phyloP scores from a whole-genome alignment of 2,888 invertebrate species.

The Hirtodrosophila alboralis region DNA sequence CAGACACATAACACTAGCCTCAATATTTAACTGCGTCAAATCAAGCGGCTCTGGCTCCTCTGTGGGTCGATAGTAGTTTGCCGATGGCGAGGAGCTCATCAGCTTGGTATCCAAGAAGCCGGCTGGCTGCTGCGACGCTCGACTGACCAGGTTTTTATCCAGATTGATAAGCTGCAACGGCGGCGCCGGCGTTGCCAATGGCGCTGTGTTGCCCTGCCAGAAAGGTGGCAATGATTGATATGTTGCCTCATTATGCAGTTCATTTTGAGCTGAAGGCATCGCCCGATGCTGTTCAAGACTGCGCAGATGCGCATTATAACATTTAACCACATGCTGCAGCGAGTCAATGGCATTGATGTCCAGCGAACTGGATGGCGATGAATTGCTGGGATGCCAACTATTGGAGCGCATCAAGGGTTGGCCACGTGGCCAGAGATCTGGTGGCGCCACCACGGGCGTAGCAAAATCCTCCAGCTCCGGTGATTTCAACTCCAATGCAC shows the following conservation, averaged over 20 bases:
- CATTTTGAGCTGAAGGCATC: not conserved
- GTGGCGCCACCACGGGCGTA: conserved; percentile 88
- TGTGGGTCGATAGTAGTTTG: conserved; percentile 91
- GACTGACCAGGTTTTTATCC: conserved; percentile 38
- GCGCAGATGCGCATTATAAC: conserved; percentile 81
- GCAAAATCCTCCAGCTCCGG: conserved; percentile 90
- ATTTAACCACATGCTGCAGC: conserved; percentile 81
- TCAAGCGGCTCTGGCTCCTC: conserved; percentile 94
- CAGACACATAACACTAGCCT: conserved; percentile 94
- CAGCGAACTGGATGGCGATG: conserved; percentile 75
- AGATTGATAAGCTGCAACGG: conserved; percentile 59
- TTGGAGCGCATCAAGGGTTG: conserved; percentile 79
- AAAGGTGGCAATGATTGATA: conserved; percentile 80
- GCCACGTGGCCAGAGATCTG: conserved; percentile 87
- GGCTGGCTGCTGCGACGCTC: conserved; percentile 49
- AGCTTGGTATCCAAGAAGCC: conserved; percentile 85
- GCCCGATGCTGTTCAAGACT: conserved; percentile 38
- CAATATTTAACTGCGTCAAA: conserved; percentile 92
- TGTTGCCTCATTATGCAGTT: conserved; percentile 42
- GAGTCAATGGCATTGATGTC: conserved; percentile 83
- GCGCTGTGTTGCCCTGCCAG: conserved; percentile 34
- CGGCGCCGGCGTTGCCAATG: not conserved
- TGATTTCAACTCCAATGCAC: conserved; percentile 88
- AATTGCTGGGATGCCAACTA: conserved; percentile 72
- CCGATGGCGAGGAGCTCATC: conserved; percentile 85